Evolutionary conservation across 2,113 vertebrate species (phyloP).

Genomic region (Colaptes auratus): DNA sequence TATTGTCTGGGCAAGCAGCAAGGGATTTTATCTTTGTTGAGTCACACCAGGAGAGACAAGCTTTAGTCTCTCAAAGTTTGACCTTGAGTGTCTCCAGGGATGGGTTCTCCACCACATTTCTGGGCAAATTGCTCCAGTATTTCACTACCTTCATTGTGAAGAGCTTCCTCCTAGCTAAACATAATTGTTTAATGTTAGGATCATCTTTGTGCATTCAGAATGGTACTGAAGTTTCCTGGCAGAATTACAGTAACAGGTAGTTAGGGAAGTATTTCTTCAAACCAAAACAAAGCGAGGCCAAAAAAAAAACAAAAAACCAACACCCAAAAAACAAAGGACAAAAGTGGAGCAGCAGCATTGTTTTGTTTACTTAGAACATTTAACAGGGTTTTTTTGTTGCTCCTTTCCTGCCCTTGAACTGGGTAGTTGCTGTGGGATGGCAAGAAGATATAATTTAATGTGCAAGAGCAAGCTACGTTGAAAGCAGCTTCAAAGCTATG

Average conservation of each 20-base stretch:
- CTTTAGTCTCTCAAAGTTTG: too few species aligned
- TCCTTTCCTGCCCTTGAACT: not conserved
- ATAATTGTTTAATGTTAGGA: constrained; percentile 10
- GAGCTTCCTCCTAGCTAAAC: too few species aligned
- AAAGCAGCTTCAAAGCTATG: constrained; percentile 70
- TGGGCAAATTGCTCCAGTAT: too few species aligned
- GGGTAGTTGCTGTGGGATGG: constrained; percentile 7
- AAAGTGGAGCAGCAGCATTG: not conserved
- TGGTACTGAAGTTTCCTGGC: not conserved
- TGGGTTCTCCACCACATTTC: too few species aligned
- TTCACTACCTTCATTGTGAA: too few species aligned
- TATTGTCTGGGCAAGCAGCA: too few species aligned
- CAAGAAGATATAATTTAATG: constrained; percentile 58
- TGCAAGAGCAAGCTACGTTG: constrained; percentile 28
- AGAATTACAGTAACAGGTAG: not conserved
- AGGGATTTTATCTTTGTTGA: too few species aligned
- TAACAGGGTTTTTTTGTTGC: not conserved
- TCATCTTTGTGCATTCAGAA: not conserved
- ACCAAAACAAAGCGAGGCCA: not conserved
- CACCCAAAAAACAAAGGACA: too few species aligned
- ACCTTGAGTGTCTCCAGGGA: too few species aligned
- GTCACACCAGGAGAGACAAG: too few species aligned
- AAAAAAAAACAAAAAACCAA: too few species aligned
- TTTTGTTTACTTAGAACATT: constrained; percentile 19
- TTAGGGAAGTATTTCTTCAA: constrained; percentile 12